Conservation (phyloP, 2,113 vertebrate genomes). For the Mesitornis unicolor region DNA sequence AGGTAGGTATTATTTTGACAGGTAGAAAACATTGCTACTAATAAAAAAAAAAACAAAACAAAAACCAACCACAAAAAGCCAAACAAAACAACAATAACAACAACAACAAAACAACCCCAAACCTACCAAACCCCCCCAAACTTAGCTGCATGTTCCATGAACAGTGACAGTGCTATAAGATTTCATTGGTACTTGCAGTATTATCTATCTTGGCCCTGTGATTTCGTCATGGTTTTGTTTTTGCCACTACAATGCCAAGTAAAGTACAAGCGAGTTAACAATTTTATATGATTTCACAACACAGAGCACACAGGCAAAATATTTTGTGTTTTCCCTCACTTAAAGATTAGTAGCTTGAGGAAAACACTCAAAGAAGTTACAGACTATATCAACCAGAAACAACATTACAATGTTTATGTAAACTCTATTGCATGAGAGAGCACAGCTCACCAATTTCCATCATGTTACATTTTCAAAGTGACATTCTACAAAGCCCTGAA, state of each 20-base stretch:
- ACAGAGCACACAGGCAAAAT: neutral
- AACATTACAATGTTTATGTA: constrained; percentile 39
- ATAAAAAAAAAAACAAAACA: neutral
- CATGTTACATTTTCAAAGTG: constrained; percentile 41
- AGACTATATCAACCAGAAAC: neutral
- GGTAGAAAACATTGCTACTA: neutral
- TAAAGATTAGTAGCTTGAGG: neutral
- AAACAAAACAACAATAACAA: neutral
- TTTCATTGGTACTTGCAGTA: neutral
- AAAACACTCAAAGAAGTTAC: neutral
- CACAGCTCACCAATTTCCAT: constrained; percentile 30
- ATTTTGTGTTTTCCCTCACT: neutral
- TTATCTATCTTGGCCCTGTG: neutral
- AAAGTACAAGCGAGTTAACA: neutral
- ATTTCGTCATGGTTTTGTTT: neutral
- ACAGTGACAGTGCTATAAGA: neutral
- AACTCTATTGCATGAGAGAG: constrained; percentile 12
- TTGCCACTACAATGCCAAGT: neutral
- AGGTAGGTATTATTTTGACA: neutral
- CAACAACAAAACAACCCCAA: neutral
- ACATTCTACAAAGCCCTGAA: constrained; percentile 22
- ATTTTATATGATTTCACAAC: neutral
- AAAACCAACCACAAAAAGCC: neutral
- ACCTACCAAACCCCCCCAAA: neutral
- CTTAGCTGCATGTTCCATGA: neutral